Base-by-base conservation (phyloP, 2,888 invertebrate genomes). In the Neuroscelio doddi region DNA sequence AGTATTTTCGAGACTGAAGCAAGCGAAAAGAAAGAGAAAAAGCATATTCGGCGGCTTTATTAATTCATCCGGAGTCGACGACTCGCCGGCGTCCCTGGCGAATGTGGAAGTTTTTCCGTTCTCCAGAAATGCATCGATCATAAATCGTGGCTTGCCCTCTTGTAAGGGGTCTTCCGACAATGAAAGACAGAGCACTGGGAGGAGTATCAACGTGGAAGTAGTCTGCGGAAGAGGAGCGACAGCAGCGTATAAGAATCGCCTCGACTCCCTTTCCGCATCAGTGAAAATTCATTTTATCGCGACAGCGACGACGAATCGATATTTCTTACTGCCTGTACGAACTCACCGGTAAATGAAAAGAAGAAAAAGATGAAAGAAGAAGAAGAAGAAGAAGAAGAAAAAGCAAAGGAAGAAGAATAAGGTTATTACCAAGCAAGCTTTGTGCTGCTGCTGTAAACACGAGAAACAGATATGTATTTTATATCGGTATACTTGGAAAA, bases 261-360 rank as follows among this genome's bases (percentile, higher is more conserved):
- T 9, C 30, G 10, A 8, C 55, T 53, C 38, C 21, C 53, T 26
- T 21, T 42, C 38, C 15, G 46, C 38, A 26, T 56, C 56, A 34
- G 39, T 44, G 45, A 44, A 41, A 61, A 61, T 53, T 32, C 61
- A 53, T 53, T 61, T 53, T 53, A 61, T 53, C 38, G 61, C 61
- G 61, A 53, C 52, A 52, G 57, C 39, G 17, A 34, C 29, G 38
- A 17, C 12, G 51, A 45, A 49, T 63, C 51, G 63, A 63, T 63
- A 51, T 47, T 47, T 59, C 39, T 49, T 47, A 42, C 44, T 17
- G 16, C 21, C n/a, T 8, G 26, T 26, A 10, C 41, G 12, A 12
- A 16, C 30, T 24, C 50, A 17, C 27, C 29, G 46, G 51, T 51
- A 59, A 26, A 26, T 8, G 26, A 26, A 26, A 26, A 26, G 26